A percentile compares a stretch with the other conserved stretches of the same genome.
These are phyloP conservation scores for Scyliorhinus canicula DNA, from an alignment of 2,797 vertebrate species.

Conservation along the genomic window DNA sequence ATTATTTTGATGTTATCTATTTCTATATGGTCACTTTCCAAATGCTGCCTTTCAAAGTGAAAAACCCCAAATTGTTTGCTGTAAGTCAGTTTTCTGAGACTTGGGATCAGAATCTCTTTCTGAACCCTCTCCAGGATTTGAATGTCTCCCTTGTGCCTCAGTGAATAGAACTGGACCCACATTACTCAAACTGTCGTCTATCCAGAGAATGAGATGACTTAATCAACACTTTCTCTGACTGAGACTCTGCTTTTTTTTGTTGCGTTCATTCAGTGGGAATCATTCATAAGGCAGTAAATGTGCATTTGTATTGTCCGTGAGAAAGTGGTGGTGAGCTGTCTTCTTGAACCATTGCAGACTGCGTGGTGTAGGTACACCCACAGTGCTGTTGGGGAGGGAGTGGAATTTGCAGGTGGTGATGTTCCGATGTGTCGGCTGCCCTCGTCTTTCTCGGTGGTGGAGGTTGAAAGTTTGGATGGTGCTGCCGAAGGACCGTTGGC, in stretches of 20 bases:
- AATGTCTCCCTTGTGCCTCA: not conserved
- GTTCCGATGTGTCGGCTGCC: too few relatives aligned
- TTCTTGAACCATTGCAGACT: too few relatives aligned
- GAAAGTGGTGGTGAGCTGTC: too few relatives aligned
- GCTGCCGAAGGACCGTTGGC: too few relatives aligned
- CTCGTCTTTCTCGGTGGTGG: too few relatives aligned
- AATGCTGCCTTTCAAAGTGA: not conserved
- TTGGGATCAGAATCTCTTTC: not conserved
- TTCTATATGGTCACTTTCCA: not conserved
- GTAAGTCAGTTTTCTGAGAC: not conserved
- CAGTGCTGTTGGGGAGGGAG: too few relatives aligned
- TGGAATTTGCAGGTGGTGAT: too few relatives aligned
- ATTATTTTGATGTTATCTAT: not conserved
- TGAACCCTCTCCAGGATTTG: not conserved
- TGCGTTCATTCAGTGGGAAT: not conserved
- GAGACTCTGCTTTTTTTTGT: not conserved
- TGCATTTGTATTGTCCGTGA: too few relatives aligned
- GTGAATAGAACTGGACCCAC: not conserved
- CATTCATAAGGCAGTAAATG: too few relatives aligned
- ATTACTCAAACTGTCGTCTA: too few relatives aligned
- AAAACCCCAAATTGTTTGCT: not conserved
- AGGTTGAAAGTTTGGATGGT: too few relatives aligned
- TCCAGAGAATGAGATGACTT: not conserved
- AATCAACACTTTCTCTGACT: not conserved
- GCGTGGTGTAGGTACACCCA: too few relatives aligned